Conservation (phyloP, 2,797 vertebrate species). For the Clarias laeviceps region DNA sequence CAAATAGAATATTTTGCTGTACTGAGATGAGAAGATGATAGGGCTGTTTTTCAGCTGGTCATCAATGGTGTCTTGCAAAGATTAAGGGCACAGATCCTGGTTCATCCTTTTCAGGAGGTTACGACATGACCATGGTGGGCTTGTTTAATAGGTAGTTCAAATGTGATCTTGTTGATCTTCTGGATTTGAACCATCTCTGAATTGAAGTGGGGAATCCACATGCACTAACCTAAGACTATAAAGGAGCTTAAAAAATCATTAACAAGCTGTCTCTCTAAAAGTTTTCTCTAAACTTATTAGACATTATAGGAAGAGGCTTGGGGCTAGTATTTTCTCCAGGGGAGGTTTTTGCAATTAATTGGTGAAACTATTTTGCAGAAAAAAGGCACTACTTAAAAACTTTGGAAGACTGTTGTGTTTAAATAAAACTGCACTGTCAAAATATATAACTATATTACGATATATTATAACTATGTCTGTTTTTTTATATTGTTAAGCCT, state of each 20-base stretch:
- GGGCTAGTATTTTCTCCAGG: neutral
- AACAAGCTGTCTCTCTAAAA: constrained; percentile 3
- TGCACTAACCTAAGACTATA: constrained; percentile 5
- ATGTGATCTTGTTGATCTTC: too few relatives aligned
- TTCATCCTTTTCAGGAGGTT: neutral
- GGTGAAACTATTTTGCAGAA: neutral
- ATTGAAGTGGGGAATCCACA: neutral
- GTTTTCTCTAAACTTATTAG: neutral
- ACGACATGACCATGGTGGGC: neutral
- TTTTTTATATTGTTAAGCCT: neutral
- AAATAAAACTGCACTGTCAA: neutral
- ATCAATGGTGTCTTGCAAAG: neutral
- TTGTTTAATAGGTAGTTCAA: too few relatives aligned
- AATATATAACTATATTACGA: neutral
- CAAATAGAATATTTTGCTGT: neutral
- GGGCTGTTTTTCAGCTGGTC: neutral
- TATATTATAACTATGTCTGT: neutral
- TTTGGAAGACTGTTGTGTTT: neutral
- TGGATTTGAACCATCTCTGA: neutral
- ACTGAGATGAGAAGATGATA: neutral
- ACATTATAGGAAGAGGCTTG: neutral
- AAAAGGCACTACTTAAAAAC: neutral
- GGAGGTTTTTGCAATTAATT: neutral
- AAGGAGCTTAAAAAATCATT: neutral
- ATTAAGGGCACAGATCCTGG: neutral